Conservation (phyloP, 2,113 vertebrate species). For the Phocoena sinus region DNA sequence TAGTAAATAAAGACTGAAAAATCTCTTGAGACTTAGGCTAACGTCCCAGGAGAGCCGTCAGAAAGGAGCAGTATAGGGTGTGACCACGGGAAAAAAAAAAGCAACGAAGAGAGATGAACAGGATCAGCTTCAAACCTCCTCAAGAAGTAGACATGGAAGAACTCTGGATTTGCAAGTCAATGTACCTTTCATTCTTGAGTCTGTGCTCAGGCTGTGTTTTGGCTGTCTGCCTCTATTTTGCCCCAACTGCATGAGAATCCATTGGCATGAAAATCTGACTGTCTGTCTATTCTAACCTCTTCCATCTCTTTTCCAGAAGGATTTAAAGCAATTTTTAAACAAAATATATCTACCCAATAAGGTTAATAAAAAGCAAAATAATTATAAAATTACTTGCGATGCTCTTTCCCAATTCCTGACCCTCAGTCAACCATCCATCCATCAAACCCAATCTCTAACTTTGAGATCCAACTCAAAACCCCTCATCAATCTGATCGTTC, state of each 20-base stretch:
- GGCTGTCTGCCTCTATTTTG: background rate
- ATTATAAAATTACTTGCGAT: background rate
- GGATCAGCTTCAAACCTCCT: background rate
- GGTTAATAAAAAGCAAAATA: conserved; percentile 1
- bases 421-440: background rate
- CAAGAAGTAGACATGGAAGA: background rate
- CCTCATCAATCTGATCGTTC: background rate
- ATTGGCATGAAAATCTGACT: background rate
- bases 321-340: conserved; percentile 7
- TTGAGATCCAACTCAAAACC: background rate
- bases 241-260: background rate
- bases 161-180: background rate
- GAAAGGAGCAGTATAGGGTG: background rate
- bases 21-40: background rate
- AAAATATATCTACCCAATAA: background rate
- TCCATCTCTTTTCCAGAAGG: background rate
- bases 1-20: background rate
- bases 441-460: background rate
- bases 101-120: background rate
- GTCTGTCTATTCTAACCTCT: background rate
- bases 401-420: background rate
- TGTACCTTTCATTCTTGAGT: background rate
- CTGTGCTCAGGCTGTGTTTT: background rate
- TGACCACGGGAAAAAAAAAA: background rate
- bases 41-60: background rate